Evolutionary conservation across 2,113 vertebrate species (phyloP).

Genomic region (Syngnathus typhle): DNA sequence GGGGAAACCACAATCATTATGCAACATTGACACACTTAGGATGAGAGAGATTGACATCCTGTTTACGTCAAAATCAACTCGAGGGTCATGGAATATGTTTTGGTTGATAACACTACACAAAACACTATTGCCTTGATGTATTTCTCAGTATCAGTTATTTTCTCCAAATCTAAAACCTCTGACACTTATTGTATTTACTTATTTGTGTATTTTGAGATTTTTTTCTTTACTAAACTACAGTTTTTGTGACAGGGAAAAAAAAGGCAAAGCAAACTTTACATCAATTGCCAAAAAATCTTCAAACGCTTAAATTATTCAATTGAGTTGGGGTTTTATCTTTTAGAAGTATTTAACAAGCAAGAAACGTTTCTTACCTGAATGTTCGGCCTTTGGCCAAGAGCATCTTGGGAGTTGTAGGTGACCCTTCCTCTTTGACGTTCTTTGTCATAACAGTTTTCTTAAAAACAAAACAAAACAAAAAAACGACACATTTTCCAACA

Average conservation of each 20-base stretch:
- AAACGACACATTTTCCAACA: background rate
- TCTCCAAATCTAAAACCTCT: background rate
- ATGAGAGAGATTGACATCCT: conserved; percentile 46
- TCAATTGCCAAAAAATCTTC: too few relatives aligned
- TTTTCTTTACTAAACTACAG: too few relatives aligned
- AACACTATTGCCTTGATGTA: background rate
- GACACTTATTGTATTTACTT: too few relatives aligned
- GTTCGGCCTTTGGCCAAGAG: background rate
- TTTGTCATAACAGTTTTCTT: background rate
- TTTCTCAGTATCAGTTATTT: background rate
- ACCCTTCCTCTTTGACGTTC: background rate
- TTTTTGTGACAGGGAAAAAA: too few relatives aligned
- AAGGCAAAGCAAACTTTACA: too few relatives aligned
- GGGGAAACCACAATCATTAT: background rate
- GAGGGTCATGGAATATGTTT: conserved; percentile 4
- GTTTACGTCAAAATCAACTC: conserved; percentile 29
- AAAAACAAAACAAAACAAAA: background rate
- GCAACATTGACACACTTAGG: background rate
- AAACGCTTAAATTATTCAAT: background rate
- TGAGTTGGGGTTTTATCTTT: background rate
- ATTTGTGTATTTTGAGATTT: too few relatives aligned
- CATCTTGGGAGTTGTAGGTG: background rate
- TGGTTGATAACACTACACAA: background rate
- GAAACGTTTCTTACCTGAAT: background rate
- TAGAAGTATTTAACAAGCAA: background rate